phyloP scores from a whole-genome alignment of 2,113 vertebrate genomes.

The Gnathonemus echidnorhynchus region DNA sequence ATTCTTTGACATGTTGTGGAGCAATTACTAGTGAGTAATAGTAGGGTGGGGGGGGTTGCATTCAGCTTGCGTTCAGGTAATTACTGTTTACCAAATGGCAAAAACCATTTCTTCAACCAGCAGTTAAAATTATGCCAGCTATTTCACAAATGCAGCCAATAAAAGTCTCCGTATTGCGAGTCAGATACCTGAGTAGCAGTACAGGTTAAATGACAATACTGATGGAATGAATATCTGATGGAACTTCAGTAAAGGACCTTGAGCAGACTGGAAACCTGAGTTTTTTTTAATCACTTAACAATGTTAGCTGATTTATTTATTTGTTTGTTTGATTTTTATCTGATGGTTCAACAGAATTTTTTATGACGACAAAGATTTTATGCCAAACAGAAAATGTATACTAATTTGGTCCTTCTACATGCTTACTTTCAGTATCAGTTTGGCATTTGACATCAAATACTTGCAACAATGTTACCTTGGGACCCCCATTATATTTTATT shows the following conservation, averaged over 20 bases:
- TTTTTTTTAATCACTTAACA: background rate
- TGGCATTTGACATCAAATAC: background rate
- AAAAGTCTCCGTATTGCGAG: background rate
- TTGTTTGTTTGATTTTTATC: background rate
- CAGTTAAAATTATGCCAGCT: background rate
- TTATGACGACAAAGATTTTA: background rate
- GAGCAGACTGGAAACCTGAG: background rate
- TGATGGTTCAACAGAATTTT: background rate
- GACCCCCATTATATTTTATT: background rate
- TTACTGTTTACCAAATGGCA: conserved; percentile 4
- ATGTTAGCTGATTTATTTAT: background rate
- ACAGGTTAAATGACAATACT: background rate
- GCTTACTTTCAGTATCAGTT: background rate
- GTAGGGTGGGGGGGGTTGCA: background rate
- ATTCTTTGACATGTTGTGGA: background rate
- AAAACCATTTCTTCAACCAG: background rate
- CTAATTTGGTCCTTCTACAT: background rate
- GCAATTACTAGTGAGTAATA: conserved; percentile 1
- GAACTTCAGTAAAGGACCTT: background rate
- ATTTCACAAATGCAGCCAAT: background rate
- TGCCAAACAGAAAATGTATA: background rate
- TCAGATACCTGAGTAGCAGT: background rate
- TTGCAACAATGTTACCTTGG: background rate
- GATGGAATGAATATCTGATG: background rate
- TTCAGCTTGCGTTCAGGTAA: background rate